Conservation (phyloP, 2,888 invertebrate genomes). For the Asteroscopus sphinx region DNA sequence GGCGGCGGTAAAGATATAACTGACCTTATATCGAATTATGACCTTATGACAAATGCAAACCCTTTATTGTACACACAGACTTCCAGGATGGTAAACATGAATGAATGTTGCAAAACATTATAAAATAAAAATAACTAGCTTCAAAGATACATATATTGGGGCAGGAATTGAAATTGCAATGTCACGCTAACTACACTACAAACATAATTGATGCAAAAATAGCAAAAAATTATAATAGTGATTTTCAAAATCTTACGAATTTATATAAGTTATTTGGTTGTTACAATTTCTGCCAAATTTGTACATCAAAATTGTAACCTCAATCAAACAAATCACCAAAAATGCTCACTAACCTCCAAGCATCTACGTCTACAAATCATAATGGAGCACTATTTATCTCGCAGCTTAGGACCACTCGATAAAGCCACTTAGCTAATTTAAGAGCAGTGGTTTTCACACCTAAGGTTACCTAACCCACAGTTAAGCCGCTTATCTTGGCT, state of each 20-base stretch:
- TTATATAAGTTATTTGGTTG: too few relatives aligned
- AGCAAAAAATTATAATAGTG: too few relatives aligned
- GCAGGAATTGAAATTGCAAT: too few relatives aligned
- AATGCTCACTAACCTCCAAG: slow-evolving; percentile 31
- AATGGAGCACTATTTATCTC: slow-evolving; percentile 67
- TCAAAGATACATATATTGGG: too few relatives aligned
- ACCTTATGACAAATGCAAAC: slow-evolving; percentile 63
- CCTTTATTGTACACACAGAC: slow-evolving; percentile 46
- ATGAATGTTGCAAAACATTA: too few relatives aligned
- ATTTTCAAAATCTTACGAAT: too few relatives aligned
- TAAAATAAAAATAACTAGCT: too few relatives aligned
- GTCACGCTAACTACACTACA: too few relatives aligned
- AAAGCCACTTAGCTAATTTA: slow-evolving; percentile 78
- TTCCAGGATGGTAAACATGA: slow-evolving; percentile 5
- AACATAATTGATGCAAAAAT: too few relatives aligned
- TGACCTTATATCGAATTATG: slow-evolving; percentile 57
- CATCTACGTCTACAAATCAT: slow-evolving; percentile 44
- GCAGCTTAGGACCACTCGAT: slow-evolving; percentile 68
- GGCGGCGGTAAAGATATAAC: slow-evolving; percentile 33
- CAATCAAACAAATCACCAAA: slow-evolving; percentile 19
- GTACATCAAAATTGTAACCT: neutral
- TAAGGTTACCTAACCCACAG: slow-evolving; percentile 65
- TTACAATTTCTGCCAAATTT: too few relatives aligned
- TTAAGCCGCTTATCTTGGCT: slow-evolving; percentile 66
- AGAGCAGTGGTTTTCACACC: slow-evolving; percentile 72